A percentile compares a stretch with the other conserved stretches of the same genome.
These are phyloP conservation scores for Festucalex cinctus DNA, from an alignment of 2,113 vertebrate species.

Conservation along the genomic window DNA sequence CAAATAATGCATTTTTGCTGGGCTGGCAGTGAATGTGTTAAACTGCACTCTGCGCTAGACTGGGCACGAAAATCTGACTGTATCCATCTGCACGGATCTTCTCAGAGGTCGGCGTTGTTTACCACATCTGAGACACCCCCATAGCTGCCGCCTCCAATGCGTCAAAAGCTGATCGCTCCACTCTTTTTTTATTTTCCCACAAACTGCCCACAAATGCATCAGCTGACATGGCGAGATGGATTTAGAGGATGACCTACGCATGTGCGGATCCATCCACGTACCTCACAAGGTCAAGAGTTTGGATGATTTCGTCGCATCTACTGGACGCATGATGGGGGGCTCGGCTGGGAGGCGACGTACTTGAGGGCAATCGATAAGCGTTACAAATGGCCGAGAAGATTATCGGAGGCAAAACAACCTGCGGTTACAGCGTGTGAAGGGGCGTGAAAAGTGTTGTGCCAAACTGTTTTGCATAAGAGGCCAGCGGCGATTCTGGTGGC, in stretches of 20 bases:
- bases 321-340: neutral
- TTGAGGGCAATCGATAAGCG: constrained; percentile 1
- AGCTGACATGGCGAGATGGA: neutral
- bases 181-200: neutral
- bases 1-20: too few species aligned
- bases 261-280: neutral
- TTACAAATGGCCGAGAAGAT: neutral
- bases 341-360: neutral
- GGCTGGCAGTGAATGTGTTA: too few species aligned
- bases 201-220: neutral
- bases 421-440: neutral
- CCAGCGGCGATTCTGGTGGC: neutral
- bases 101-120: neutral
- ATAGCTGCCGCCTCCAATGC: neutral
- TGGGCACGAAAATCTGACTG: too few species aligned
- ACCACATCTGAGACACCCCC: neutral
- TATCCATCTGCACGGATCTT: too few species aligned
- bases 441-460: neutral
- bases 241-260: neutral
- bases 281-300: constrained; percentile 2
- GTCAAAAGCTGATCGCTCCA: neutral
- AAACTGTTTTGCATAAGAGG: neutral
- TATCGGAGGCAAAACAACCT: neutral
- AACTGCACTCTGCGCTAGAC: too few species aligned
- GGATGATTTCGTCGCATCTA: neutral